Conservation (phyloP, 2,797 vertebrate species). For the Dicrostonyx torquatus region DNA sequence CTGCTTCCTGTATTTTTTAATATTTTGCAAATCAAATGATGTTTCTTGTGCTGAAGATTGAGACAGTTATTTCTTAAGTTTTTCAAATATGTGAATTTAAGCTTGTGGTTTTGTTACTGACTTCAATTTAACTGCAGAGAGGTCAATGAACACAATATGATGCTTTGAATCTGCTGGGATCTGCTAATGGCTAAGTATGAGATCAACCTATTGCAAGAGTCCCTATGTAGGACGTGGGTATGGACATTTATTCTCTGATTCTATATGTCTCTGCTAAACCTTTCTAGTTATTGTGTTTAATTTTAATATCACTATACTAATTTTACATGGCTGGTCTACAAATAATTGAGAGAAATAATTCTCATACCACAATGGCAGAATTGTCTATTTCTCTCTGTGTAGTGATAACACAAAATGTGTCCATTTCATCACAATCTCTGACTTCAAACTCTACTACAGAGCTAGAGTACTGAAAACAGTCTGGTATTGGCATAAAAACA, state of each 20-base stretch:
- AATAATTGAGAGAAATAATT: neutral
- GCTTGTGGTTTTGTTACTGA: neutral
- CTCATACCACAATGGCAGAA: neutral
- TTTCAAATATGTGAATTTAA: neutral
- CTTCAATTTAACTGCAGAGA: neutral
- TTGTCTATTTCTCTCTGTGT: neutral
- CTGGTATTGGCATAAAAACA: no score
- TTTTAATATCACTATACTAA: neutral
- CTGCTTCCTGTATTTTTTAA: neutral
- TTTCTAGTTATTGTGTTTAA: neutral
- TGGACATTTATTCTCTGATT: neutral
- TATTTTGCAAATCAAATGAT: neutral
- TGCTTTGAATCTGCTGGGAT: neutral
- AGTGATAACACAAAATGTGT: neutral
- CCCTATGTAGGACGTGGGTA: neutral
- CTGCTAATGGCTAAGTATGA: neutral
- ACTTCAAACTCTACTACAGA: no score
- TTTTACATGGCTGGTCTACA: neutral
- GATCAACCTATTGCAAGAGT: neutral
- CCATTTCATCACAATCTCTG: neutral
- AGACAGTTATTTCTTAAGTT: neutral
- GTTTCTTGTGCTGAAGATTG: neutral
- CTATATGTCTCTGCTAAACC: neutral
- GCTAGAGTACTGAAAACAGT: no score
- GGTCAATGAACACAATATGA: neutral